These are phyloP conservation scores for Troides oblongomaculatus DNA, from an alignment of 2,888 invertebrate genomes.

Conservation along the genomic window DNA sequence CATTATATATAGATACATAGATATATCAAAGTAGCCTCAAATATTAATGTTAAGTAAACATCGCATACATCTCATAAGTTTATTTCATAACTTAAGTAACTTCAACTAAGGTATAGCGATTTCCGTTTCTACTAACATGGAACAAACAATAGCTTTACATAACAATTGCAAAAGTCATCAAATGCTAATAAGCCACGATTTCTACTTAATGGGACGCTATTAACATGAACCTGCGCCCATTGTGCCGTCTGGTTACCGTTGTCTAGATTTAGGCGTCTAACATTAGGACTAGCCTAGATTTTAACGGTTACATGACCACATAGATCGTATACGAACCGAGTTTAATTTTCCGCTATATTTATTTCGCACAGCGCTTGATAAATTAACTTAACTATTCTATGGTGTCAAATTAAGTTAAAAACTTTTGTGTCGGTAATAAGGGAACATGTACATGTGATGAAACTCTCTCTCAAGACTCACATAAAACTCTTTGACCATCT, in stretches of 20 bases:
- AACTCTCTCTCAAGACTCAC: no score
- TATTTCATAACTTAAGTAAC: no score
- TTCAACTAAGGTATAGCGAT: conserved; percentile 3
- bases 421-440: no score
- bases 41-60: neutral
- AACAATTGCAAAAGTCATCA: conserved; percentile 26
- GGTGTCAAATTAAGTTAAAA: no score
- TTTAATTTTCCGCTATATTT: neutral
- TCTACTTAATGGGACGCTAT: conserved; percentile 21
- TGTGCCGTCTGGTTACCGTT: neutral
- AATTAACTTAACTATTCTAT: no score
- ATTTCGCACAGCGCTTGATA: neutral
- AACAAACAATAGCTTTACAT: conserved; percentile 15
- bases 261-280: neutral
- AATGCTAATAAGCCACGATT: conserved; percentile 30
- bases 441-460: no score
- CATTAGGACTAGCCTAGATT: neutral
- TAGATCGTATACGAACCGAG: neutral
- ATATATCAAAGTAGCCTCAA: no score
- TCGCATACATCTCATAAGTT: neutral
- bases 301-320: neutral
- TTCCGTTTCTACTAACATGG: conserved; percentile 3
- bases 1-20: no score
- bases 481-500: no score
- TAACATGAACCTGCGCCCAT: conserved; percentile 17